These are phyloP conservation scores for Scarus forsteni DNA, from an alignment of 2,797 vertebrate genomes.

Conservation along the genomic window DNA sequence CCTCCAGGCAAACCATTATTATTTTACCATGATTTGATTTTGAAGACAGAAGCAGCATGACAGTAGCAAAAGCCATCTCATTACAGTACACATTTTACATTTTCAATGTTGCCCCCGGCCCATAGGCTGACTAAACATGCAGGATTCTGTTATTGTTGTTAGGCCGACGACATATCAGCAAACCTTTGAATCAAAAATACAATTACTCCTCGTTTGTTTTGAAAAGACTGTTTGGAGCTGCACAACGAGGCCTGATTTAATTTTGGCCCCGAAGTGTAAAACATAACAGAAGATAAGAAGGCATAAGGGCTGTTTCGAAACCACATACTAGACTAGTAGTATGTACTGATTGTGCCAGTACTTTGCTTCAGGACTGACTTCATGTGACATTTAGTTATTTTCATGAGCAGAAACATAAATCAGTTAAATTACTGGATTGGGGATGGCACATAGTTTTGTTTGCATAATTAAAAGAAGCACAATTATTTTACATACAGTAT, in stretches of 20 bases:
- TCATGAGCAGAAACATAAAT: no score
- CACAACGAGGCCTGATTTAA: neutral
- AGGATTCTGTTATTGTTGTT: conserved; percentile 19
- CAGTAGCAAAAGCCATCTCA: conserved; percentile 49
- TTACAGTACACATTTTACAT: conserved; percentile 45
- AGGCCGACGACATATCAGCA: conserved; percentile 9
- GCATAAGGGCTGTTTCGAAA: no score
- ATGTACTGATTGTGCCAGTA: no score
- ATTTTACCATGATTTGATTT: conserved; percentile 61
- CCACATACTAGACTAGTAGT: no score
- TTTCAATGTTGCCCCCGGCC: conserved; percentile 44
- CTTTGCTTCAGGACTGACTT: no score
- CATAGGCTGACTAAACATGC: conserved; percentile 21
- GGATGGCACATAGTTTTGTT: no score
- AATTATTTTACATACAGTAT: no score
- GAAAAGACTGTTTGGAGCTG: neutral
- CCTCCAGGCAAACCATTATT: conserved; percentile 54
- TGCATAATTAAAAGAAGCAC: no score
- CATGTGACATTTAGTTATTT: no score
- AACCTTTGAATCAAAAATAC: conserved; percentile 22
- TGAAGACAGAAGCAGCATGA: conserved; percentile 37
- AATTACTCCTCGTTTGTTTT: conserved; percentile 11
- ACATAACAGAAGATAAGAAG: no score
- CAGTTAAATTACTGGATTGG: no score
- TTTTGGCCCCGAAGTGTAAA: no score